A percentile compares a stretch with the other conserved stretches of the same genome.
Evolutionary conservation across 2,888 invertebrate genomes (phyloP).

Genomic region (Folsomia candida): DNA sequence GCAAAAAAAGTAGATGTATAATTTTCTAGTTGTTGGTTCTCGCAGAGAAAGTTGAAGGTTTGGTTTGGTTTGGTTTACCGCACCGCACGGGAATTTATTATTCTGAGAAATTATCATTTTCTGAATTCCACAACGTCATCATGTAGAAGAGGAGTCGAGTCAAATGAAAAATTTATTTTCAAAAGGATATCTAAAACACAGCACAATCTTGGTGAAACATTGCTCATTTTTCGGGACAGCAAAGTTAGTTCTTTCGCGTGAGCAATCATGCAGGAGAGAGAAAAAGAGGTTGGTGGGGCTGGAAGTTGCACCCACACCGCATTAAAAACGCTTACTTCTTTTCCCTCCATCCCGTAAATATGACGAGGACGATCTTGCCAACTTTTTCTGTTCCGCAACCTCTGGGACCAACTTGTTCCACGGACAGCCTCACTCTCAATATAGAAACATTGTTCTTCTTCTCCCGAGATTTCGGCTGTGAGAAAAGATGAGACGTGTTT

Average conservation of each 20-base stretch:
- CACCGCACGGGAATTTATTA: constrained; percentile 51
- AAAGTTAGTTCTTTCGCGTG: constrained; percentile 51
- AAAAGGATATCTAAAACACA: constrained; percentile 51
- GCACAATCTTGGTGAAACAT: constrained; percentile 47
- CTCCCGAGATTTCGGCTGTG: no score
- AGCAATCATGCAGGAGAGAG: constrained; percentile 48
- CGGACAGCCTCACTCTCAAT: no score
- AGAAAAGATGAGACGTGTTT: no score
- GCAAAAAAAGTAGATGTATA: constrained; percentile 48
- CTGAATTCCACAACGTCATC: constrained; percentile 50
- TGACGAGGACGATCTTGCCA: no score
- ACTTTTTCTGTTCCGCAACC: no score
- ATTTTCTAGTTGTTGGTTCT: constrained; percentile 49
- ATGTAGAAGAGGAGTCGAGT: no score
- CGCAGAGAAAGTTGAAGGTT: constrained; percentile 19
- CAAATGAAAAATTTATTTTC: constrained; percentile 51
- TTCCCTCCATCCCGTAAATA: no score
- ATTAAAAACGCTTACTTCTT: no score
- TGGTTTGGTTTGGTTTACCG: no score
- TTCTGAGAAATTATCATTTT: constrained; percentile 51
- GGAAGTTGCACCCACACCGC: no score
- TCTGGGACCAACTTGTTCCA: no score
- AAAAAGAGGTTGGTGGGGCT: neutral
- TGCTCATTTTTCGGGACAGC: constrained; percentile 48
- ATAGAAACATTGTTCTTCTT: no score